A percentile compares a stretch with the other conserved stretches of the same genome.
Evolutionary conservation across 2,888 invertebrate genomes (phyloP).

Genomic region (Lithosia quadra): DNA sequence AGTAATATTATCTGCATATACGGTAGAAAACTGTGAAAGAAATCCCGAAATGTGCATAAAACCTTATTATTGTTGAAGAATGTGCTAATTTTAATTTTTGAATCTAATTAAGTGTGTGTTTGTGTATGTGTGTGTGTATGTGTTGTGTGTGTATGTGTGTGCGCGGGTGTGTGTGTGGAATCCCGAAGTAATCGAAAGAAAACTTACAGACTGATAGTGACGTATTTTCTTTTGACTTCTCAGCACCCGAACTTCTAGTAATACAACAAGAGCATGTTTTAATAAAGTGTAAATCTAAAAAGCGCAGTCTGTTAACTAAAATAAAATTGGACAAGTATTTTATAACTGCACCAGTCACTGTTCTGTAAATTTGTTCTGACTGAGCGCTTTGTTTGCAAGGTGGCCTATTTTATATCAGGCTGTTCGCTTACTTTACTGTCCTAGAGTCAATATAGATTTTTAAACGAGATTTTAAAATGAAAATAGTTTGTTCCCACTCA

Average conservation of each 20-base stretch:
- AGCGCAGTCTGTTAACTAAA: constrained; percentile 24
- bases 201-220: too few species aligned
- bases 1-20: too few species aligned
- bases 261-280: neutral
- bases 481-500: constrained; percentile 33
- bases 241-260: neutral
- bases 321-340: constrained; percentile 40
- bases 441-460: constrained; percentile 41
- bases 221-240: neutral
- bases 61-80: too few species aligned
- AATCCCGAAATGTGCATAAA: too few species aligned
- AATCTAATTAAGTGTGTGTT: too few species aligned
- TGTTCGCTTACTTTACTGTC: constrained; percentile 38
- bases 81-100: too few species aligned
- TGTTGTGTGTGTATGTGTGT: too few species aligned
- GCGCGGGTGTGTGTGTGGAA: too few species aligned
- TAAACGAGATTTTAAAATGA: constrained; percentile 47
- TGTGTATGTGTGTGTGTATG: too few species aligned
- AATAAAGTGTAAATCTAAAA: constrained; percentile 18
- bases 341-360: constrained; percentile 39
- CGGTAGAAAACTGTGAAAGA: too few species aligned
- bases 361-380: constrained; percentile 55
- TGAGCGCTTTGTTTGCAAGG: constrained; percentile 55
- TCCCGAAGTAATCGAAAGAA: too few species aligned
- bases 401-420: constrained; percentile 53